Evolutionary conservation across 2,113 vertebrate species (phyloP).

Genomic region (Nycticryphes semicollaris): DNA sequence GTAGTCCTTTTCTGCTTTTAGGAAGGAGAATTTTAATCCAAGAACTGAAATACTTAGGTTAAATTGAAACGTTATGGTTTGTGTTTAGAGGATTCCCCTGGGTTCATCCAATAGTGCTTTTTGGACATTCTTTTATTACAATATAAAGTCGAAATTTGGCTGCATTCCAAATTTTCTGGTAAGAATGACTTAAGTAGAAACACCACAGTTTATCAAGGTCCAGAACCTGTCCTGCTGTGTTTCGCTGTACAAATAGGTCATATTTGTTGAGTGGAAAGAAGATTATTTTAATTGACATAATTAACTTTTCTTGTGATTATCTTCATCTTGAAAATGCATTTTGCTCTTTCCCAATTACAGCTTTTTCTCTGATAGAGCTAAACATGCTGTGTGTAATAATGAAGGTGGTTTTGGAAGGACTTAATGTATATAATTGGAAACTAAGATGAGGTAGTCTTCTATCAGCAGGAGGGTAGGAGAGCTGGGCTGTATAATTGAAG

Average conservation of each 20-base stretch:
- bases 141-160: not conserved
- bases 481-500: conserved; percentile 44
- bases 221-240: not conserved
- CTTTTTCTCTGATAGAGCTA: conserved; percentile 17
- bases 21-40: not conserved
- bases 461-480: conserved; percentile 42
- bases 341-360: conserved; percentile 17
- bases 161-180: not conserved
- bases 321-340: conserved; percentile 31
- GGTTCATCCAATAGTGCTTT: not conserved
- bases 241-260: conserved; percentile 44
- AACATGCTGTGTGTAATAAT: conserved; percentile 57
- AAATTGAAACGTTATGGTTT: not conserved
- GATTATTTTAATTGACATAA: conserved; percentile 68
- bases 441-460: conserved; percentile 36
- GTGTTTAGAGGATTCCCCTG: not conserved
- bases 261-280: conserved; percentile 37
- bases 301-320: conserved; percentile 67
- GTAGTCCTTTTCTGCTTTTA: not conserved
- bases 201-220: not conserved
- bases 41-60: not conserved
- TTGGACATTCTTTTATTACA: not conserved
- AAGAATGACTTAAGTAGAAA: not conserved
- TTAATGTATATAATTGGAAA: conserved; percentile 59
- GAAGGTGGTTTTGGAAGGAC: conserved; percentile 24